phyloP scores from a whole-genome alignment of 2,113 vertebrate genomes.

The Oophaga pumilio region DNA sequence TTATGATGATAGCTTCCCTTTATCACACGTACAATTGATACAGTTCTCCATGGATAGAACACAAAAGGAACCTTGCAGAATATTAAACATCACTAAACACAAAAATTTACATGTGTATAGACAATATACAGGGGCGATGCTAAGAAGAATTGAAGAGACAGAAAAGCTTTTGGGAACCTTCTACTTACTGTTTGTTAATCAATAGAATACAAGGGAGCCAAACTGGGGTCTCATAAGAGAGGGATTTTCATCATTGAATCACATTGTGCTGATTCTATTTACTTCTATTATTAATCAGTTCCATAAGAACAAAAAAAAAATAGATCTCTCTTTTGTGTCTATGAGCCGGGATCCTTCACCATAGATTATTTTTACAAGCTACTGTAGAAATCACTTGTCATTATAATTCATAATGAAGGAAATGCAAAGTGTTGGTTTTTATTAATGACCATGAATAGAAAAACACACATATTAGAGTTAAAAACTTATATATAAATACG shows the following conservation, averaged over 20 bases:
- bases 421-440: neutral
- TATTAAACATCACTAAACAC: neutral
- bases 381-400: neutral
- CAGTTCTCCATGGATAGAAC: neutral
- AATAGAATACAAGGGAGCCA: neutral
- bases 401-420: neutral
- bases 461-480: neutral
- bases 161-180: neutral
- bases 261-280: neutral
- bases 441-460: too few species aligned
- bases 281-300: neutral
- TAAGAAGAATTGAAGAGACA: neutral
- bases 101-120: neutral
- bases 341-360: neutral
- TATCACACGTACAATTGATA: neutral
- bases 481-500: neutral
- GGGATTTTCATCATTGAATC: neutral
- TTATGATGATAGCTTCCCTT: too few species aligned
- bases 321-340: neutral
- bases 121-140: neutral
- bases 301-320: neutral
- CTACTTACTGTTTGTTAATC: neutral
- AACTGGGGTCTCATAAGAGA: neutral
- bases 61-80: neutral
- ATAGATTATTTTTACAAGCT: neutral